A percentile compares a stretch with the other conserved stretches of the same genome.
Conservation (phyloP, 2,113 vertebrate genomes). For the Heliornis fulica region DNA sequence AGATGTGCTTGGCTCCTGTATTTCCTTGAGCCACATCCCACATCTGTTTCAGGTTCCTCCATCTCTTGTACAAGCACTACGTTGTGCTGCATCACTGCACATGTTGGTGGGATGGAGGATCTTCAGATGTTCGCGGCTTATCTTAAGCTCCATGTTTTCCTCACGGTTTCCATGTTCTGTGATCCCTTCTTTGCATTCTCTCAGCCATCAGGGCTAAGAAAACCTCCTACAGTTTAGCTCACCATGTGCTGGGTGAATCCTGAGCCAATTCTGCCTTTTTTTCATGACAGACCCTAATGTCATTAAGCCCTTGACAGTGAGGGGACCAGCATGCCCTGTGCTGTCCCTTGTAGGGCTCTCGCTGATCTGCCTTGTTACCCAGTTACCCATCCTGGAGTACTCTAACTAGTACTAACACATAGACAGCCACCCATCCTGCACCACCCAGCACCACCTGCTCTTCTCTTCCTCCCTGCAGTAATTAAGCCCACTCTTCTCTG, state of each 20-base stretch:
- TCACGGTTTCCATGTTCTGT: accelerated
- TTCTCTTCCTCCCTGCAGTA: background rate
- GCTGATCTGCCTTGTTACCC: background rate
- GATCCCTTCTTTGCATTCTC: background rate
- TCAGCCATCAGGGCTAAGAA: background rate
- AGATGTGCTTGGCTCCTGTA: background rate
- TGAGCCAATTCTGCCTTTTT: background rate
- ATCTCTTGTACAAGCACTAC: background rate
- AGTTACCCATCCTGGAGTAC: background rate
- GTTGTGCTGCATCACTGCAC: background rate
- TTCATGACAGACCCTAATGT: accelerated
- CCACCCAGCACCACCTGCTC: background rate
- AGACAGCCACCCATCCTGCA: background rate
- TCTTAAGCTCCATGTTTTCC: background rate
- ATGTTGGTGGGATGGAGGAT: background rate
- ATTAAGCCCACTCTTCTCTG: conserved; percentile 23
- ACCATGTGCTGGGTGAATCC: background rate
- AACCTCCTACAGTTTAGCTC: accelerated
- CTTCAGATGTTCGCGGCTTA: background rate
- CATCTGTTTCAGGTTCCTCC: background rate
- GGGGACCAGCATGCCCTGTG: accelerated
- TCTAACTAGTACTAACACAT: background rate
- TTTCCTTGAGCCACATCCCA: background rate
- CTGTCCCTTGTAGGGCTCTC: background rate
- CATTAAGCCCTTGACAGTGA: background rate